Percentiles rank a stretch among this genome's conserved stretches.
Conservation (phyloP, 2,797 vertebrate genomes). For the Halcyon chelicuti region DNA sequence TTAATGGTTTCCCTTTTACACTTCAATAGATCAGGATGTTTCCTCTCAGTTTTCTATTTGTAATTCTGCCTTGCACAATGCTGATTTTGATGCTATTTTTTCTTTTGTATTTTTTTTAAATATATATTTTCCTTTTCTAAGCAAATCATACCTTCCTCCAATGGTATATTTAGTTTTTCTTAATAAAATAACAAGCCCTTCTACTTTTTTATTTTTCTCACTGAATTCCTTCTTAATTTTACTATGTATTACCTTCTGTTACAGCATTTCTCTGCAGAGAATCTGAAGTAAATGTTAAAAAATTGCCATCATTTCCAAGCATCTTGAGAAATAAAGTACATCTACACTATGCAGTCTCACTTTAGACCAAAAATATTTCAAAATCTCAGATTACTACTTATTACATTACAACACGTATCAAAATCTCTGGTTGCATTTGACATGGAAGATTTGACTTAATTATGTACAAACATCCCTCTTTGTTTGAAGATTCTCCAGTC, state of each 20-base stretch:
- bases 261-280: neutral
- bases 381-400: neutral
- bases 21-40: neutral
- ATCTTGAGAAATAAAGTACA: neutral
- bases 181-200: neutral
- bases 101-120: neutral
- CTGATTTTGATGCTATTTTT: neutral
- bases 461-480: neutral
- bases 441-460: neutral
- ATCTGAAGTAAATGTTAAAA: neutral
- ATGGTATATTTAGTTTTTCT: neutral
- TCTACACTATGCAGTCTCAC: neutral
- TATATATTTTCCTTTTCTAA: neutral
- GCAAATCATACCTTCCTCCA: neutral
- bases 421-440: slow-evolving; percentile 22
- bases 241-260: neutral
- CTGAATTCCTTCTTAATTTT: neutral
- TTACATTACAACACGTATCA: neutral
- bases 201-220: neutral
- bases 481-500: neutral
- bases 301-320: neutral
- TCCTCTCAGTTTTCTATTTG: neutral
- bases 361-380: neutral
- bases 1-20: slow-evolving; percentile 13
- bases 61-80: neutral